A percentile compares a stretch with the other conserved stretches of the same genome.
Evolutionary conservation across 2,797 vertebrate species (phyloP).

Genomic region (Pelochelys cantorii): DNA sequence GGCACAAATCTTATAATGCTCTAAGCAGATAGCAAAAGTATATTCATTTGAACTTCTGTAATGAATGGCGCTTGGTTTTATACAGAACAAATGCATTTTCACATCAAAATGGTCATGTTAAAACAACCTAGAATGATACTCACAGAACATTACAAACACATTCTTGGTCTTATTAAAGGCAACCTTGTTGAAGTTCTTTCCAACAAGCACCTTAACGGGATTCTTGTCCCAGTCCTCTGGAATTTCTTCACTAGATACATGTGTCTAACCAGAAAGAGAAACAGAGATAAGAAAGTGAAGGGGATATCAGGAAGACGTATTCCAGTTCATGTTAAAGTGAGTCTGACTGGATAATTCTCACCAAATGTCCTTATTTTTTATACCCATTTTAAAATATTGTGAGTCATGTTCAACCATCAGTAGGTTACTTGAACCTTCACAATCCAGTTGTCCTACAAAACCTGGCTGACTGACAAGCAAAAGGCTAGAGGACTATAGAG

Average conservation of each 20-base stretch:
- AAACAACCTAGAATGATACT: slow-evolving; percentile 70
- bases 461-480: background rate
- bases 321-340: background rate
- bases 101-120: background rate
- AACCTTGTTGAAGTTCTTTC: slow-evolving; percentile 89
- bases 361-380: background rate
- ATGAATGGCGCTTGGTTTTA: background rate
- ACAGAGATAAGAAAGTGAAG: background rate
- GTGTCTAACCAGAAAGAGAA: slow-evolving; percentile 70
- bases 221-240: slow-evolving; percentile 88
- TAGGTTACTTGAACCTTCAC: background rate
- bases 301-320: background rate
- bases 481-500: background rate
- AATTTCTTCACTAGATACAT: slow-evolving; percentile 86
- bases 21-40: background rate
- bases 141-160: slow-evolving; percentile 93
- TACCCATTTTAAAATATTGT: background rate
- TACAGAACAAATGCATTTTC: background rate
- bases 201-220: slow-evolving; percentile 91
- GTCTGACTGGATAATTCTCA: background rate
- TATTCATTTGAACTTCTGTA: background rate
- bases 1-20: background rate
- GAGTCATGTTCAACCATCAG: background rate
- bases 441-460: background rate
- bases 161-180: slow-evolving; percentile 87